Base-by-base conservation (phyloP, 2,888 invertebrate genomes). In the Hanleya hanleyi region DNA sequence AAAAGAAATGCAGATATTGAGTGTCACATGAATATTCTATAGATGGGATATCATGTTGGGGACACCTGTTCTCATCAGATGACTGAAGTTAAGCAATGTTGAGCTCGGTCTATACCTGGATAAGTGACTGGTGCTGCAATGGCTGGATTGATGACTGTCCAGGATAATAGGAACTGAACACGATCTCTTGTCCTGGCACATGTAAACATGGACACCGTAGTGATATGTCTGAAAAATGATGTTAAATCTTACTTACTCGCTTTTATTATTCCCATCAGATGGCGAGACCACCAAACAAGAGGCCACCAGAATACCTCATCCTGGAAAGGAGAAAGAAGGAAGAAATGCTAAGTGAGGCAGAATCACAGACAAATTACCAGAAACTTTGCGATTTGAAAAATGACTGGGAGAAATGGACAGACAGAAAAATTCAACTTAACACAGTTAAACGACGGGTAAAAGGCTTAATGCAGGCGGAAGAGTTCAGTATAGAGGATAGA, bases 351-450 rank as follows among this genome's bases (percentile, higher is more conserved):
- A 78, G 79, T 66, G 81, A 84, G 22, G 81, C 85, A 36, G 77
- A 81, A 66, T 81, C 82, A 64, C 80, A 84, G 74, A 86, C 85
- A 61, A 84, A 85, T 65, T 83, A 87, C 72, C 82, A 86, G 73
- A 82, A 83, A 76, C 69, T 85, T 12, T 82, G 78, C 78, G 89
- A 88, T 73, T 69, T 89, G 37, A 87, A 88, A 77, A 89, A 86
- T 82, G 86, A 88, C 70, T 90, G 89, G 89, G 88, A 89, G 73
- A 74, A 83, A 77, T 77, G 76, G 69, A 87, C 88, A n/a, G 87
- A 88, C 70, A 84, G 77, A 77, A 87, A 85, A 77, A 85, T 88
- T 64, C 81, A 88, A 75, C 70, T 83, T 22, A 86, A 86, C 70
- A 85, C 83, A 38, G 84, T 88, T 1, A 84, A 83, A 79, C 76